These are phyloP conservation scores for Acheta domesticus DNA, from an alignment of 2,888 invertebrate species.

Conservation along the genomic window DNA sequence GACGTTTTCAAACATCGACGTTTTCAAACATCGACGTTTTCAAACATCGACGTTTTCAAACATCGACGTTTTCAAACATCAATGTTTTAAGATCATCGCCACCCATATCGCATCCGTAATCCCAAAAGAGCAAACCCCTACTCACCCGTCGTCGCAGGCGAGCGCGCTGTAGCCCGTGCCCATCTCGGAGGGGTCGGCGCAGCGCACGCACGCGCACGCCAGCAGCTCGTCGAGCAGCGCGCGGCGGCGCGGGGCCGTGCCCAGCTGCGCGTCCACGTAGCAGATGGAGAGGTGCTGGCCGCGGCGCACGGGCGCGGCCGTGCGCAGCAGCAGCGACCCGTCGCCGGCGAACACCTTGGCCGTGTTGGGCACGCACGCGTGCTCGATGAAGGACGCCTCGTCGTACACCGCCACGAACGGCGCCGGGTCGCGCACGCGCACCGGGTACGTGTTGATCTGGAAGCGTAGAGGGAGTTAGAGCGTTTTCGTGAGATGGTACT, in stretches of 20 bases:
- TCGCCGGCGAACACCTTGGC: background rate
- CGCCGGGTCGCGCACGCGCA: background rate
- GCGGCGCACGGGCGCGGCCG: background rate
- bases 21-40: too few species aligned
- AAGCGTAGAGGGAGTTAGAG: background rate
- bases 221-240: slow-evolving; percentile 73
- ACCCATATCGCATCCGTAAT: too few species aligned
- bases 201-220: slow-evolving; percentile 66
- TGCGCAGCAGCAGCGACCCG: background rate
- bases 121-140: too few species aligned
- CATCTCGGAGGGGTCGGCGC: slow-evolving; percentile 68
- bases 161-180: slow-evolving; percentile 70
- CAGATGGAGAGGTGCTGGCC: background rate
- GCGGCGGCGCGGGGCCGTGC: slow-evolving; percentile 67
- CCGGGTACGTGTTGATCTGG: background rate
- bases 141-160: slow-evolving; percentile 53
- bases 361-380: slow-evolving; percentile 18
- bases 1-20: too few species aligned
- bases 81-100: too few species aligned
- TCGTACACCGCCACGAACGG: background rate
- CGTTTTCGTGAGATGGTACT: too few species aligned
- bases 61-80: too few species aligned
- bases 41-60: too few species aligned
- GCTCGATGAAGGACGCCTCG: background rate
- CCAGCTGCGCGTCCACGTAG: slow-evolving; percentile 66